These are phyloP conservation scores for Andrena haemorrhoa DNA, from an alignment of 2,888 invertebrate genomes.

Conservation along the genomic window DNA sequence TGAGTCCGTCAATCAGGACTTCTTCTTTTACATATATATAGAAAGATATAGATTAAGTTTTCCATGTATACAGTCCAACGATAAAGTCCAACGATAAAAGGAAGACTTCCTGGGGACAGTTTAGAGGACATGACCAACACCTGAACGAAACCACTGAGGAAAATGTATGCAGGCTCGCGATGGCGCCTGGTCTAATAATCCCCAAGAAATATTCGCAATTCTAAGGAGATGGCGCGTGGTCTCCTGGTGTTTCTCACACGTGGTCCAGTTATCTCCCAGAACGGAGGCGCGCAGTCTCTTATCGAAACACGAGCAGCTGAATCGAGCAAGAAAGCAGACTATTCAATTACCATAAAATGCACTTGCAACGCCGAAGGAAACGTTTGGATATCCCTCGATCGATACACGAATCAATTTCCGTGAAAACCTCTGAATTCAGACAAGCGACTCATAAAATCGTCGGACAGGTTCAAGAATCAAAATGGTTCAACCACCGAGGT, in stretches of 20 bases:
- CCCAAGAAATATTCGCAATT: conserved; percentile 58
- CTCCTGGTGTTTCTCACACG: conserved; percentile 40
- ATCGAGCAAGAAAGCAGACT: conserved; percentile 41
- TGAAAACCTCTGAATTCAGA: not conserved
- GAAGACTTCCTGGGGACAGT: conserved; percentile 1
- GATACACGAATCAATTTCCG: not conserved
- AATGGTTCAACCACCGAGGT: not conserved
- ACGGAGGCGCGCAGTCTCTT: conserved; percentile 66
- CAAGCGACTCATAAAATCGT: not conserved
- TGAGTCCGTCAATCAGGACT: too few relatives aligned
- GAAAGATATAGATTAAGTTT: too few relatives aligned
- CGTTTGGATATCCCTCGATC: not conserved
- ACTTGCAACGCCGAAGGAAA: not conserved
- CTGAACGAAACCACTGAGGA: conserved; percentile 3
- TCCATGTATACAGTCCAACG: too few relatives aligned
- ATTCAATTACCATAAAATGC: conserved; percentile 42
- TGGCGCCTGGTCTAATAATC: conserved; percentile 55
- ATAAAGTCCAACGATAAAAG: not conserved
- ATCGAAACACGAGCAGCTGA: conserved; percentile 45
- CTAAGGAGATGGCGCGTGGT: conserved; percentile 41
- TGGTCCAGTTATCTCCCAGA: conserved; percentile 74
- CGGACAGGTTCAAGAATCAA: not conserved
- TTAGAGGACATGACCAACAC: not conserved
- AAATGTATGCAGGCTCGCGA: not conserved
- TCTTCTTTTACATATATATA: too few relatives aligned